A percentile compares a stretch with the other conserved stretches of the same genome.
Evolutionary conservation across 2,888 invertebrate species (phyloP).

Genomic region (Pharmacophagus antenor): DNA sequence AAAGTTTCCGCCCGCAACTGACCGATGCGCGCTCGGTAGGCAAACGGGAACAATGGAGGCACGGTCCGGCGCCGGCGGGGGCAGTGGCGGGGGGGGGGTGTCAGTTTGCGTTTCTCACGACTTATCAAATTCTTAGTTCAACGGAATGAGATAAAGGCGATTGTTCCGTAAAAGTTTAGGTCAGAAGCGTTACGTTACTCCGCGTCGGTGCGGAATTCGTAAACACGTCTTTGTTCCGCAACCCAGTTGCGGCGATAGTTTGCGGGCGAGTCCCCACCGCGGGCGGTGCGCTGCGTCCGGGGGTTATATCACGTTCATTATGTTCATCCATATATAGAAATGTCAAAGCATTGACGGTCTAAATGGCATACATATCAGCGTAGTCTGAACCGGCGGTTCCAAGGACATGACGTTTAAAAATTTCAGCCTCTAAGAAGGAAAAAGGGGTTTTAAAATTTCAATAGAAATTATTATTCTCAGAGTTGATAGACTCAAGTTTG

Average conservation of each 20-base stretch:
- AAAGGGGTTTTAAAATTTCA: too few species aligned
- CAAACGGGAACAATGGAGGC: conserved; percentile 25
- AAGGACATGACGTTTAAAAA: too few species aligned
- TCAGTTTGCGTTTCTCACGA: conserved; percentile 66
- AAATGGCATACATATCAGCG: too few species aligned
- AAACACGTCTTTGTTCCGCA: conserved; percentile 54
- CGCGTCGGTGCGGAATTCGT: conserved; percentile 41
- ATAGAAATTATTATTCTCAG: too few species aligned
- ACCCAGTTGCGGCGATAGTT: conserved; percentile 45
- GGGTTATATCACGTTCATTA: neutral
- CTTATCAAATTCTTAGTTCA: conserved; percentile 70
- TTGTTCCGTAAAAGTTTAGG: conserved; percentile 59
- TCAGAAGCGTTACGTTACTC: conserved; percentile 53
- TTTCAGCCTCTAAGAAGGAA: too few species aligned
- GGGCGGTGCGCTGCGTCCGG: conserved; percentile 1
- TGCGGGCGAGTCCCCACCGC: conserved; percentile 9
- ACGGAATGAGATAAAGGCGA: conserved; percentile 63
- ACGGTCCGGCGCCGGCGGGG: too few species aligned
- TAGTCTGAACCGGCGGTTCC: too few species aligned
- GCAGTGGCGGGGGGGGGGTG: neutral
- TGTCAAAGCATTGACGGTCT: too few species aligned
- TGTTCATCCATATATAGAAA: too few species aligned
- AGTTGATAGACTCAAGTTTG: too few species aligned
- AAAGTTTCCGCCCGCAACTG: conserved; percentile 19
- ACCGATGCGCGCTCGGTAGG: conserved; percentile 16